Evolutionary conservation across 2,888 invertebrate species (phyloP).

Genomic region (Melipona bicolor): DNA sequence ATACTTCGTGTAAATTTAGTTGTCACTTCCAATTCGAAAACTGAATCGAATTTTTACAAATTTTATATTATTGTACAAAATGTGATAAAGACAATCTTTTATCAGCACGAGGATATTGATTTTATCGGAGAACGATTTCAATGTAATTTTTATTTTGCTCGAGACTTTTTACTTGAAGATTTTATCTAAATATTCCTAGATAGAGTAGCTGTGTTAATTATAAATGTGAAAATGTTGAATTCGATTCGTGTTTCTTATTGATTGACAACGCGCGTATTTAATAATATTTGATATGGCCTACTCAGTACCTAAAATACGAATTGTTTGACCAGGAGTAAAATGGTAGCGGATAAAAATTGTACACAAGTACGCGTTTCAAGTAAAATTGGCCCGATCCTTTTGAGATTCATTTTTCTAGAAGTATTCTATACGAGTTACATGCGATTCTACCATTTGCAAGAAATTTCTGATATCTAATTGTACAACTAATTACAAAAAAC

Average conservation of each 20-base stretch:
- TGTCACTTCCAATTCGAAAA: constrained; percentile 25
- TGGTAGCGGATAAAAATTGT: constrained; percentile 14
- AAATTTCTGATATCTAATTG: constrained; percentile 51
- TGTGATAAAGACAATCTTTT: background rate
- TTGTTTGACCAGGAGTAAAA: constrained; percentile 14
- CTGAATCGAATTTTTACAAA: constrained; percentile 30
- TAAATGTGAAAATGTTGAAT: background rate
- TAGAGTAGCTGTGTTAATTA: background rate
- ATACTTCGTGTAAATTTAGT: constrained; percentile 16
- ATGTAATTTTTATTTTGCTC: background rate
- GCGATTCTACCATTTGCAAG: constrained; percentile 41
- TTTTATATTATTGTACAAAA: background rate
- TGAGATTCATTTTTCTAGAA: constrained; percentile 61
- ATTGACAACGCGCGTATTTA: background rate
- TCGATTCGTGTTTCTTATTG: constrained; percentile 36
- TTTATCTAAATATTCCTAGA: background rate
- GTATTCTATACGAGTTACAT: constrained; percentile 57
- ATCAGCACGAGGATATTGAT: background rate
- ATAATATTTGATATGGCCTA: constrained; percentile 48
- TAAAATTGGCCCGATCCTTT: constrained; percentile 33
- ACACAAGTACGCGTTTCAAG: constrained; percentile 43
- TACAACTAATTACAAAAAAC: constrained; percentile 45
- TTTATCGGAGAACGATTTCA: background rate
- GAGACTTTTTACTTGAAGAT: background rate
- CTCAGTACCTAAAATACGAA: constrained; percentile 26